Percentiles rank a stretch among this genome's conserved stretches.
Conservation (phyloP, 2,888 invertebrate genomes). For the Drosophila mercatorum region DNA sequence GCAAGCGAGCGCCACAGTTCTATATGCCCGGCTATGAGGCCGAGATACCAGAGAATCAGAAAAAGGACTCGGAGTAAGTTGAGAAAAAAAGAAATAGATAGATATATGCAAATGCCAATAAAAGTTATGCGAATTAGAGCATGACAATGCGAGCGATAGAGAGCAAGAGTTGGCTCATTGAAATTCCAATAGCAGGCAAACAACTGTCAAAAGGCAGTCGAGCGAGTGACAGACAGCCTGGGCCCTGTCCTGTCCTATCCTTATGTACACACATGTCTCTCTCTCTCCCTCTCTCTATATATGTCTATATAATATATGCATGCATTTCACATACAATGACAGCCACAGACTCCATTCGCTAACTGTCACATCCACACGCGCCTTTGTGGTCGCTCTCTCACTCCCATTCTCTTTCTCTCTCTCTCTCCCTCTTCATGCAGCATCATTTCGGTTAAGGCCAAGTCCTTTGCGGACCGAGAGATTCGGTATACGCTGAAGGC, state of each 20-base stretch:
- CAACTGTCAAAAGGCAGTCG: constrained; percentile 75
- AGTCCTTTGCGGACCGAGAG: constrained; percentile 98
- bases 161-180: constrained; percentile 60
- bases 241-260: too few relatives aligned
- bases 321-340: constrained; percentile 43
- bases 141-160: constrained; percentile 30
- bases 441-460: constrained; percentile 98
- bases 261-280: too few relatives aligned
- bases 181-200: constrained; percentile 67
- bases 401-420: background rate
- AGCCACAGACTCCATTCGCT: constrained; percentile 33
- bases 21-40: constrained; percentile 97
- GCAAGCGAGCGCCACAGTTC: constrained; percentile 98
- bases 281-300: background rate
- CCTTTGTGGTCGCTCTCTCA: constrained; percentile 16
- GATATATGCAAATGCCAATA: constrained; percentile 67
- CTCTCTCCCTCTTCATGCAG: constrained; percentile 86
- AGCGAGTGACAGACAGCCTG: constrained; percentile 49
- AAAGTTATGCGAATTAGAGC: constrained; percentile 65
- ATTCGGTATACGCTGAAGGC: constrained; percentile 98
- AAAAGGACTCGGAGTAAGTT: constrained; percentile 98
- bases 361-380: constrained; percentile 16
- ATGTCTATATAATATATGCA: constrained; percentile 53
- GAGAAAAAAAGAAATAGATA: background rate
- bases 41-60: constrained; percentile 98